Evolutionary conservation across 1,140 invertebrate genomes (phyloP), one percentile per base, ranked within the genome.

Genomic region (Lepidostoma basale): DNA sequence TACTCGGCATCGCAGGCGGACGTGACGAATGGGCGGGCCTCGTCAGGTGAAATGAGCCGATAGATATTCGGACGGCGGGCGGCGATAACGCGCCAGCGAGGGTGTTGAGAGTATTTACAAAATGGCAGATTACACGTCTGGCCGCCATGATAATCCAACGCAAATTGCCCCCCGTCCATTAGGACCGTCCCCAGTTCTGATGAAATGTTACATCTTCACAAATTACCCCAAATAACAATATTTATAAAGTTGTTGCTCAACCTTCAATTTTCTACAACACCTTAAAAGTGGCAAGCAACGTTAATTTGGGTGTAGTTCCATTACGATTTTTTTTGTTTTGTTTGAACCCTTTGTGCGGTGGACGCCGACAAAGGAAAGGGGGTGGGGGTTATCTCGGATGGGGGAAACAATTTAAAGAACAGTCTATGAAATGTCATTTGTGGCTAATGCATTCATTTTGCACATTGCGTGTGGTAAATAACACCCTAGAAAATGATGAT

Each of bases 171-270:
- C 26, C 44, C 30, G 16, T 36, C 45, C 45, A 47, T 47, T 47
- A 45, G 28, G 22, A 36, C 9, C 60, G 20, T 23, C 54, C 39
- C 22, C 39, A 22, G 10, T 26, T 59, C 39, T 60, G 56, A 60
- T 60, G 56, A 60, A 60, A 60, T 42, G 33, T 60, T 40, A 42
- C 25, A 60, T 60, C 56, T 56, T 66, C 63, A 47, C 65, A 67
- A 67, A 67, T 67, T 67, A 54, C 65, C 54, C 40, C 30, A 67
- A 67, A 67, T 67, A 60, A 67, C 18, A 67, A 67, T 67, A 49
- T 67, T 67, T 67, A 67, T 59, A 67, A 59, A 67, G 54, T 33
- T 14, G 54, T 54, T 56, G 33, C 47, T 42, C 16, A 54, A 49
- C 65, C 54, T 26, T 42, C 44, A 67, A 67, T 60, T 67, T 62